Percentiles rank a stretch among this genome's conserved stretches.
Conservation (phyloP, 2,113 vertebrate species). For the Dromas ardeola region DNA sequence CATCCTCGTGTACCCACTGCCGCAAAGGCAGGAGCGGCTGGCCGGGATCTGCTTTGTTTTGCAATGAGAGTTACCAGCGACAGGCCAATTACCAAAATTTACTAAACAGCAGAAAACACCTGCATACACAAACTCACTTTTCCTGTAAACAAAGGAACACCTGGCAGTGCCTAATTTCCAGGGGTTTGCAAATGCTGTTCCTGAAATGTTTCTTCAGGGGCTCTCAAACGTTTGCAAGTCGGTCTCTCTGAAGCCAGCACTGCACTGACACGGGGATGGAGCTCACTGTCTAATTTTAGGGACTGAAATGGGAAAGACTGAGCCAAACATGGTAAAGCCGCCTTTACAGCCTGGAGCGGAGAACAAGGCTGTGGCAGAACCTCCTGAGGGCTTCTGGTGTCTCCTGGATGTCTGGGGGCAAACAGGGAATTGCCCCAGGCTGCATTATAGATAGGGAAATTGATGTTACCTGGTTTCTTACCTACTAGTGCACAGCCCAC, state of each 20-base stretch:
- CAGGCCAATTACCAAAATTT: background rate
- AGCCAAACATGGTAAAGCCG: background rate
- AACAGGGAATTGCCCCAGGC: background rate
- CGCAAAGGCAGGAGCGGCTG: accelerated
- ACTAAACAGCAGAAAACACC: background rate
- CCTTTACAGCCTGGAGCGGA: background rate
- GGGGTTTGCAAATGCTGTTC: background rate
- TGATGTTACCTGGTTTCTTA: background rate
- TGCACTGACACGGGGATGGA: background rate
- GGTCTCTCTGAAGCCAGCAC: background rate
- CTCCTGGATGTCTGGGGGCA: background rate
- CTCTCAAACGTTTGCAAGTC: background rate
- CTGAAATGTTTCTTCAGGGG: background rate
- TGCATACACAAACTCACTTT: background rate
- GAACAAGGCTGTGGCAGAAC: background rate
- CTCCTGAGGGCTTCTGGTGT: background rate
- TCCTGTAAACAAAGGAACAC: background rate
- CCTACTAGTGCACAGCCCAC: background rate
- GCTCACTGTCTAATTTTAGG: background rate
- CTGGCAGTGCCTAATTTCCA: background rate
- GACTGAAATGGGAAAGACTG: background rate
- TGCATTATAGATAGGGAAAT: background rate
- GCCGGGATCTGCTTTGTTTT: background rate
- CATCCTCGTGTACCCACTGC: accelerated
- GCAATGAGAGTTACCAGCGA: background rate